Evolutionary conservation across 1,140 invertebrate genomes (phyloP).

Genomic region (Adoxophyes honmai): DNA sequence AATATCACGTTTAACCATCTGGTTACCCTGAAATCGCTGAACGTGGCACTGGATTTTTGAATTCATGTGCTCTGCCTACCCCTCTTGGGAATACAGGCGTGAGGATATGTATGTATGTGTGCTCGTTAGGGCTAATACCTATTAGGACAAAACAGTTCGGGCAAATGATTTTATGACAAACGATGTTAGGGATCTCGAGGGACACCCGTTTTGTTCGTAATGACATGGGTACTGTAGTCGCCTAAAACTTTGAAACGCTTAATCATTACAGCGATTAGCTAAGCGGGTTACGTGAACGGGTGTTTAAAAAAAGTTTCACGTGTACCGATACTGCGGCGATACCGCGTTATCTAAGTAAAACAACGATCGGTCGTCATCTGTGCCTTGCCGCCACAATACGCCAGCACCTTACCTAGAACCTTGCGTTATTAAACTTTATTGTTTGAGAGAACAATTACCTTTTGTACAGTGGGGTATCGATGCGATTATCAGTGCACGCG

Average conservation of each 20-base stretch:
- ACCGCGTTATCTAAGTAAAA: constrained; percentile 44
- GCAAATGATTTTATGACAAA: too few species aligned
- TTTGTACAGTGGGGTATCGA: constrained; percentile 56
- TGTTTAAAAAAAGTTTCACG: constrained; percentile 26
- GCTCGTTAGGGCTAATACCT: too few species aligned
- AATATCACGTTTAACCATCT: too few species aligned
- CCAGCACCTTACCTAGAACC: constrained; percentile 53
- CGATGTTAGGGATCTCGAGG: too few species aligned
- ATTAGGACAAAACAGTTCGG: too few species aligned
- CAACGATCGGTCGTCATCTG: constrained; percentile 27
- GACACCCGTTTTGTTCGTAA: too few species aligned
- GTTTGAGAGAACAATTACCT: constrained; percentile 71
- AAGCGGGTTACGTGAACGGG: constrained; percentile 16
- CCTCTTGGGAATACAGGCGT: too few species aligned
- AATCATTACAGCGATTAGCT: constrained; percentile 4
- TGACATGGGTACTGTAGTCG: too few species aligned
- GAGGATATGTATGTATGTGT: too few species aligned
- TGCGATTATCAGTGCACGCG: constrained; percentile 52
- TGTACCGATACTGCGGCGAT: constrained; percentile 4
- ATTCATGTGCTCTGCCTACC: too few species aligned
- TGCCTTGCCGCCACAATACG: constrained; percentile 30
- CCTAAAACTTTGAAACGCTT: background rate
- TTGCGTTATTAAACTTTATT: constrained; percentile 63
- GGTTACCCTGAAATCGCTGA: too few species aligned
- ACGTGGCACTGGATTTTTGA: too few species aligned